These are phyloP conservation scores for Gasteruption jaculator DNA, from an alignment of 2,888 invertebrate genomes.

Conservation along the genomic window DNA sequence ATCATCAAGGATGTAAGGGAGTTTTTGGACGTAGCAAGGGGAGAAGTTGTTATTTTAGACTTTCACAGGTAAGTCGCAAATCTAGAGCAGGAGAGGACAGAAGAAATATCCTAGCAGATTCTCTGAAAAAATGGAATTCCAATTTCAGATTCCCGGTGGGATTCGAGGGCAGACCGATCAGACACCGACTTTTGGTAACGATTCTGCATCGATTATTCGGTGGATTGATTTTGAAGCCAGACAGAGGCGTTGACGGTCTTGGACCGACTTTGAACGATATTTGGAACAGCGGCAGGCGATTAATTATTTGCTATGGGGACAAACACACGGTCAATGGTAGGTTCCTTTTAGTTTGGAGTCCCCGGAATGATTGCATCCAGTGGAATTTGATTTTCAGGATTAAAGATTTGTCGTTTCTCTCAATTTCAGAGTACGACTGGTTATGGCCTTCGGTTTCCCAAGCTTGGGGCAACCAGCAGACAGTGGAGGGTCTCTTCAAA, in stretches of 20 bases:
- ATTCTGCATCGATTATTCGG: slow-evolving; percentile 58
- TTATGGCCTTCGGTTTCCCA: slow-evolving; percentile 64
- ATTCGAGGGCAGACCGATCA: slow-evolving; percentile 54
- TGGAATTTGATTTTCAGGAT: slow-evolving; percentile 1
- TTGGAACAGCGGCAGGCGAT: slow-evolving; percentile 55
- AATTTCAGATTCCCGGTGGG: slow-evolving; percentile 64
- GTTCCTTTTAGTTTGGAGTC: not conserved
- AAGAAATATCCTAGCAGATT: slow-evolving; percentile 11
- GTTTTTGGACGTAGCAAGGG: slow-evolving; percentile 64
- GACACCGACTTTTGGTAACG: slow-evolving; percentile 58
- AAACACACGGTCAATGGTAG: slow-evolving; percentile 52
- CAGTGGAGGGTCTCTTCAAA: slow-evolving; percentile 35
- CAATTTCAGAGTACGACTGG: slow-evolving; percentile 56
- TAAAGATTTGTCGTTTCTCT: not conserved
- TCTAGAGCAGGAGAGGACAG: not conserved
- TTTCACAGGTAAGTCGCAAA: slow-evolving; percentile 59
- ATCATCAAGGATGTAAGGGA: slow-evolving; percentile 66
- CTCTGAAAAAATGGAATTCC: not conserved
- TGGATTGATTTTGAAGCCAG: slow-evolving; percentile 54
- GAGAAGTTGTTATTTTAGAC: slow-evolving; percentile 74
- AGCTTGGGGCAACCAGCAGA: slow-evolving; percentile 60
- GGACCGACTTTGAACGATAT: slow-evolving; percentile 60
- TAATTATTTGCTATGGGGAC: slow-evolving; percentile 61
- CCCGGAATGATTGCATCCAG: slow-evolving; percentile 1
- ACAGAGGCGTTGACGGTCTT: slow-evolving; percentile 46